phyloP scores from a whole-genome alignment of 1,140 invertebrate species.

The Drosophila mojavensis region DNA sequence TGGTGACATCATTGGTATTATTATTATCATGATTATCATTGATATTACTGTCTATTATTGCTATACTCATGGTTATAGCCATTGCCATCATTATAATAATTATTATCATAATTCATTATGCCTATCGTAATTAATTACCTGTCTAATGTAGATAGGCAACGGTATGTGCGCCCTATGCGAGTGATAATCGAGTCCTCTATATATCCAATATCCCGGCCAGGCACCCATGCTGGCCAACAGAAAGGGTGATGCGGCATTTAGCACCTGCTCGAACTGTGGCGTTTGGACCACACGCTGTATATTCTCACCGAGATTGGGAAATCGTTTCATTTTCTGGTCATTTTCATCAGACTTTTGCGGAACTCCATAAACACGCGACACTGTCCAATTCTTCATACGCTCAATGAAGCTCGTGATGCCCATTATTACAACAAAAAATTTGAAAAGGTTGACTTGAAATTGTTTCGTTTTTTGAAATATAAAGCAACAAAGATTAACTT shows the following conservation, averaged over 20 bases:
- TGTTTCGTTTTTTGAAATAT: not conserved
- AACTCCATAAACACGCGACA: not conserved
- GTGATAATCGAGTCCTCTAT: conserved; percentile 67
- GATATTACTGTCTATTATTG: too few relatives aligned
- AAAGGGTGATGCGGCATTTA: conserved; percentile 54
- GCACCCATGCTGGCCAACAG: conserved; percentile 60
- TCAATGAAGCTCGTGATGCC: conserved; percentile 26
- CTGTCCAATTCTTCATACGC: conserved; percentile 32
- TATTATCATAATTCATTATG: not conserved
- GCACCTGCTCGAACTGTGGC: conserved; percentile 39
- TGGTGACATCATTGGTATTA: too few relatives aligned
- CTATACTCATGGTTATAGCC: too few relatives aligned
- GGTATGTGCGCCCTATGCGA: conserved; percentile 55
- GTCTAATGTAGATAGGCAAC: conserved; percentile 65
- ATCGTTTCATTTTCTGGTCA: not conserved
- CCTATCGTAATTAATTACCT: conserved; percentile 23
- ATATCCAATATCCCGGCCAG: conserved; percentile 73
- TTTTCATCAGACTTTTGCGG: not conserved
- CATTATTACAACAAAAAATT: conserved; percentile 21
- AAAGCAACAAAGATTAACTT: not conserved
- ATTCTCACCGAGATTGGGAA: conserved; percentile 62
- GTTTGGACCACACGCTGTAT: conserved; percentile 58
- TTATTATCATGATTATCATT: too few relatives aligned
- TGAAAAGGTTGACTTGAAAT: not conserved
- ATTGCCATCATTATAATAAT: not conserved